These are phyloP conservation scores for Melipona beecheii DNA, from an alignment of 2,888 invertebrate species.

Conservation along the genomic window DNA sequence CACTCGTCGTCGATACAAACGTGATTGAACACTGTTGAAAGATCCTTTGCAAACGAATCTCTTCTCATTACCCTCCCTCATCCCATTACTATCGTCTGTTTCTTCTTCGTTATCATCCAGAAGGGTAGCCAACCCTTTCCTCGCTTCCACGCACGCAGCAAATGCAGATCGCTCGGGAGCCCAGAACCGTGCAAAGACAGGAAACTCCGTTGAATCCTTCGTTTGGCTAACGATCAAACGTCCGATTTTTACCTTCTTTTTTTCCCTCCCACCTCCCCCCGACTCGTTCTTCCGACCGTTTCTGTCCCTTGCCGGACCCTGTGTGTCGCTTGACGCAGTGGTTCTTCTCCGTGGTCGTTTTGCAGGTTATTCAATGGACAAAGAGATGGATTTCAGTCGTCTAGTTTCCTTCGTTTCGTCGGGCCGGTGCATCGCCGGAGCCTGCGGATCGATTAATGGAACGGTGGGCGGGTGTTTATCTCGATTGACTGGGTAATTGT, in stretches of 20 bases:
- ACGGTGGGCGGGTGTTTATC: neutral
- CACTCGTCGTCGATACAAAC: too few species aligned
- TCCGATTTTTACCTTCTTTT: constrained; percentile 13
- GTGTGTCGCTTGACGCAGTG: neutral
- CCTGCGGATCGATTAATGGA: too few species aligned
- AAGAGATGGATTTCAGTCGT: neutral
- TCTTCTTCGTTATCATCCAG: neutral
- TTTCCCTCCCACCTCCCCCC: neutral
- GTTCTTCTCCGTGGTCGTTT: neutral
- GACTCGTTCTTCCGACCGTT: neutral
- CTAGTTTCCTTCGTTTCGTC: neutral
- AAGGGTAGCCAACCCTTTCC: neutral
- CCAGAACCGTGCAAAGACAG: constrained; percentile 11
- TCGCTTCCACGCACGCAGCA: constrained; percentile 1
- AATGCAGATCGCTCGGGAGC: constrained; percentile 24
- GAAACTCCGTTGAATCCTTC: constrained; percentile 2
- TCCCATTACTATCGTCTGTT: neutral
- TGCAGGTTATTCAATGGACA: neutral
- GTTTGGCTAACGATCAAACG: constrained; percentile 20
- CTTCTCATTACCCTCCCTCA: too few species aligned
- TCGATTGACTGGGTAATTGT: neutral
- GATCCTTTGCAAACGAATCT: too few species aligned
- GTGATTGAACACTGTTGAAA: too few species aligned
- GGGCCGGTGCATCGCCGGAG: too few species aligned
- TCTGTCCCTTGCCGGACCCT: neutral